These are phyloP conservation scores for Charaxes varanes DNA, from an alignment of 1,140 invertebrate genomes.

Conservation along the genomic window DNA sequence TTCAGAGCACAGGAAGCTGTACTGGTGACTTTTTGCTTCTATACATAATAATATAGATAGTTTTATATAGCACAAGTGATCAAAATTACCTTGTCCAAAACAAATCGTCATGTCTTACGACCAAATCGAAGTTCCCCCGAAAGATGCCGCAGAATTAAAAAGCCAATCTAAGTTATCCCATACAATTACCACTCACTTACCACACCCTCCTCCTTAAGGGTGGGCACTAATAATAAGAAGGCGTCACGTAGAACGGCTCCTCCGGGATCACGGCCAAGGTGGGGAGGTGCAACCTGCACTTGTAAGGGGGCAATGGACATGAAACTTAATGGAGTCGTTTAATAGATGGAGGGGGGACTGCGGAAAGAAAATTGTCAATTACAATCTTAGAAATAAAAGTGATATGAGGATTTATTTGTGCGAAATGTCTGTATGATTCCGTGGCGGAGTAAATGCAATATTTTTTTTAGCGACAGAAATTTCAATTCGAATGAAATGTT, in stretches of 20 bases:
- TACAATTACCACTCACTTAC: constrained; percentile 63
- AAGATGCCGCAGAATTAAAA: constrained; percentile 56
- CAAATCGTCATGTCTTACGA: constrained; percentile 7
- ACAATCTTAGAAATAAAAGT: no score
- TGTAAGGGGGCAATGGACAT: constrained; percentile 29
- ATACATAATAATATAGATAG: no score
- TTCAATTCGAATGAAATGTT: no score
- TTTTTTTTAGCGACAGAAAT: no score
- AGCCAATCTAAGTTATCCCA: constrained; percentile 68
- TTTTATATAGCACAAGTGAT: no score
- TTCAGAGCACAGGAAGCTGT: no score
- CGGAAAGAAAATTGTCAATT: constrained; percentile 18
- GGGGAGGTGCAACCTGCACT: constrained; percentile 32
- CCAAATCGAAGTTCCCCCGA: constrained; percentile 23
- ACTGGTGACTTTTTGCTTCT: no score
- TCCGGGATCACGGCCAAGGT: constrained; percentile 26
- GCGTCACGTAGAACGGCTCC: constrained; percentile 26
- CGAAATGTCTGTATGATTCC: no score
- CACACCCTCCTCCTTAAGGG: constrained; percentile 41
- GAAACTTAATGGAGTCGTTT: constrained; percentile 25
- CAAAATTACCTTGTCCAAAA: background rate
- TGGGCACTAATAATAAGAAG: constrained; percentile 30
- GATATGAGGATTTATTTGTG: no score
- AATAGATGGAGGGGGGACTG: constrained; percentile 16
- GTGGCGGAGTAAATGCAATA: no score